Conservation (phyloP, 2,888 invertebrate genomes). For the Geophilus truncorum region DNA sequence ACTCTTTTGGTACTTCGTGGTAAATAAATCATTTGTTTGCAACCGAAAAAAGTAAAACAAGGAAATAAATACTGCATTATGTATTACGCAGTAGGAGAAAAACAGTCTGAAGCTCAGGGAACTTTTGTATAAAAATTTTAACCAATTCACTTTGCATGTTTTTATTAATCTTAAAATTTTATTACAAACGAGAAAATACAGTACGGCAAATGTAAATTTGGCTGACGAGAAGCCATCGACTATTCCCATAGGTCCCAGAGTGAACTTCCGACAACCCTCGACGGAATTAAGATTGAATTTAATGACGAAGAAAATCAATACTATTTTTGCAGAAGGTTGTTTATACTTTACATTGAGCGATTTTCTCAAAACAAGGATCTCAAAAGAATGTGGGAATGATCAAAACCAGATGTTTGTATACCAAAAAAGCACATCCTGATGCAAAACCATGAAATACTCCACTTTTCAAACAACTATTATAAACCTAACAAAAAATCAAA, state of each 20-base stretch:
- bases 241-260: neutral
- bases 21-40: neutral
- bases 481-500: neutral
- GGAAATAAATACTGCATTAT: neutral
- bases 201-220: slow-evolving; percentile 10
- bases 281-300: neutral
- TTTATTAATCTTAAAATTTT: neutral
- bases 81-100: neutral
- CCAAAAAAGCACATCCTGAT: neutral
- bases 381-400: neutral
- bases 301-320: slow-evolving; percentile 1
- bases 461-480: neutral
- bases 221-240: neutral
- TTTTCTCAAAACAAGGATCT: neutral
- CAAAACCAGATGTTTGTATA: neutral
- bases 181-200: neutral
- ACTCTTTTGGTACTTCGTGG: neutral
- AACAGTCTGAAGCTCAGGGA: neutral
- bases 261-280: no score
- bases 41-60: neutral
- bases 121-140: neutral
- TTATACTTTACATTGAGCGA: neutral
- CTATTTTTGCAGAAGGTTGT: neutral
- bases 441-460: no score
- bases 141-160: neutral